These are phyloP conservation scores for Drosophila seclusa DNA, from an alignment of 2,888 invertebrate species.

Conservation along the genomic window DNA sequence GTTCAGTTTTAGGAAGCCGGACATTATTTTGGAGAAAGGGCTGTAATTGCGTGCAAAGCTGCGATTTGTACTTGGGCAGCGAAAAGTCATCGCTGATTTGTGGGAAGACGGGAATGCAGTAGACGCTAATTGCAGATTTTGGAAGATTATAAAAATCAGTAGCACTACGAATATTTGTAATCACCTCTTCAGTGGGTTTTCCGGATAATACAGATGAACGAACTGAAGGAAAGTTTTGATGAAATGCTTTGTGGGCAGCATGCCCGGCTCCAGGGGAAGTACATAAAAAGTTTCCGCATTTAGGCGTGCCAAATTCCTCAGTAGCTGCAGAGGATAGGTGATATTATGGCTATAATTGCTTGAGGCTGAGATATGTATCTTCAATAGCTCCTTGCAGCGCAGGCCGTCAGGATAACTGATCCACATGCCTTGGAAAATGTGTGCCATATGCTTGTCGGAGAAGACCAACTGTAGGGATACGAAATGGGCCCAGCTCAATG, in stretches of 20 bases:
- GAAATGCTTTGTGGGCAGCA: constrained; percentile 39
- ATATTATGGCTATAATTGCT: neutral
- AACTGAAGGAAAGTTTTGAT: constrained; percentile 24
- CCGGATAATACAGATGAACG: neutral
- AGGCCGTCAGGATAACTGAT: neutral
- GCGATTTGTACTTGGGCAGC: constrained; percentile 37
- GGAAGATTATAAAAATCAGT: neutral
- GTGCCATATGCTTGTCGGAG: constrained; percentile 21
- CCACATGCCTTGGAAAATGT: neutral
- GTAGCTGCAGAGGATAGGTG: constrained; percentile 40
- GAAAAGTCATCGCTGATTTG: neutral
- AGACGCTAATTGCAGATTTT: constrained; percentile 24
- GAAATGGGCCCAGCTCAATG: constrained; percentile 21
- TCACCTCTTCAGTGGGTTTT: constrained; percentile 29
- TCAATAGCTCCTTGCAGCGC: neutral
- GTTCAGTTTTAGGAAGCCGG: neutral
- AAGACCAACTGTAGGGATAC: constrained; percentile 52
- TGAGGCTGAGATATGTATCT: neutral
- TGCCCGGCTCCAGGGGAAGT: constrained; percentile 30
- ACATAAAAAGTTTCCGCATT: constrained; percentile 49
- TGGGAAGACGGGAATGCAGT: constrained; percentile 45
- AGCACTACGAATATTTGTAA: fast-evolving
- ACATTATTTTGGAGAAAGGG: constrained; percentile 7
- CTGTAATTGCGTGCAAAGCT: constrained; percentile 1
- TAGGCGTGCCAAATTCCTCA: constrained; percentile 49